A percentile compares a stretch with the other conserved stretches of the same genome.
Evolutionary conservation across 2,888 invertebrate genomes (phyloP).

Genomic region (Lithophane ornitopus): DNA sequence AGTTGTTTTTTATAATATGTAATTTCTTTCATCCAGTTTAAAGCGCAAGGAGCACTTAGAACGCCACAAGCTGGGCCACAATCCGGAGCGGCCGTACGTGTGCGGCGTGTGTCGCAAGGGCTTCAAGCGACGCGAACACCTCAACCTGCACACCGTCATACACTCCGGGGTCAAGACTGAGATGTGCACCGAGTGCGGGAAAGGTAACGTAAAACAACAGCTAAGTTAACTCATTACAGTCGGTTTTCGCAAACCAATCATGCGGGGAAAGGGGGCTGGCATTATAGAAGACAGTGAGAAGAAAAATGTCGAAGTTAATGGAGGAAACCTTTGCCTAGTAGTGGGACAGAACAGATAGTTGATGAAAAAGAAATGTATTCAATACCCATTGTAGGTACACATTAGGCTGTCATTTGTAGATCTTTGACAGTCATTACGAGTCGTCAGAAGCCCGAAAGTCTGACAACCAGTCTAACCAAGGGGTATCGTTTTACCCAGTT

Average conservation of each 20-base stretch:
- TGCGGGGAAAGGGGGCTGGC: not conserved
- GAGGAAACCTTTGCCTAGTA: not conserved
- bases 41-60: conserved; percentile 95
- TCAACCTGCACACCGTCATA: conserved; percentile 95
- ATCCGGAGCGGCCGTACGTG: conserved; percentile 95
- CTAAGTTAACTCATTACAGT: not conserved
- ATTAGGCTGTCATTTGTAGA: too few relatives aligned
- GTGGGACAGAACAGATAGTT: not conserved
- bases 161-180: conserved; percentile 96
- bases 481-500: too few relatives aligned
- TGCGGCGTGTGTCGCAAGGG: conserved; percentile 95
- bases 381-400: not conserved
- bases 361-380: not conserved
- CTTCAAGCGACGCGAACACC: conserved; percentile 95
- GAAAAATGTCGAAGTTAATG: not conserved
- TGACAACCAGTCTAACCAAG: too few relatives aligned
- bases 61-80: conserved; percentile 95
- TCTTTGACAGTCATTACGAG: too few relatives aligned
- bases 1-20: not conserved
- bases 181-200: conserved; percentile 94
- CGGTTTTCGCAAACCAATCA: not conserved
- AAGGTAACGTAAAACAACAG: conserved; percentile 80
- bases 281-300: not conserved
- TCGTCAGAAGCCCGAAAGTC: too few relatives aligned
- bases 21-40: conserved; percentile 78